Evolutionary conservation across 2,113 vertebrate genomes (phyloP).

Genomic region (Otocyon megalotis): DNA sequence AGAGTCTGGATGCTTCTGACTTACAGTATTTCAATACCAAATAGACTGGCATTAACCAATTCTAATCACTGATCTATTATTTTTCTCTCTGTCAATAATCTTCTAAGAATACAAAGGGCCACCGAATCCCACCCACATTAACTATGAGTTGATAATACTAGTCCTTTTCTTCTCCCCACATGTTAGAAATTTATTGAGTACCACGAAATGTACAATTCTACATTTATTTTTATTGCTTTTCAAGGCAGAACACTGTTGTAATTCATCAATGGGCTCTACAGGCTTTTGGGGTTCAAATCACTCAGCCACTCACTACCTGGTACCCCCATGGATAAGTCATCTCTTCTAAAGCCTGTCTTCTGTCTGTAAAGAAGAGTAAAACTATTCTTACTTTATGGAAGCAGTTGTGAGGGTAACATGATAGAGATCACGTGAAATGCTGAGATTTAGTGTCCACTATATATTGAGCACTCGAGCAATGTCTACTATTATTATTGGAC

Average conservation of each 20-base stretch:
- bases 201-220: not conserved
- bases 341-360: not conserved
- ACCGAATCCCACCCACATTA: not conserved
- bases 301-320: not conserved
- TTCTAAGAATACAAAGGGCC: not conserved
- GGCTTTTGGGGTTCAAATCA: not conserved
- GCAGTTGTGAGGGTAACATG: not conserved
- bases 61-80: not conserved
- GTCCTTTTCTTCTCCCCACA: not conserved
- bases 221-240: not conserved
- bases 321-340: not conserved
- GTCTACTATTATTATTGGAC: conserved; percentile 18
- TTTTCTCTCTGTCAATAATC: not conserved
- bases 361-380: not conserved
- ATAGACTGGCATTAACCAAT: not conserved
- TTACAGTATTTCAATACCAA: not conserved
- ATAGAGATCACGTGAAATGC: not conserved
- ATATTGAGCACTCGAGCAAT: not conserved
- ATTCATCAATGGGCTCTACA: not conserved
- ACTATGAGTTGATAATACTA: not conserved
- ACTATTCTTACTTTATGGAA: not conserved
- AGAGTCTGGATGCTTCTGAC: not conserved
- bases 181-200: not conserved
- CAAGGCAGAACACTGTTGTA: not conserved
- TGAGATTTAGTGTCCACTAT: not conserved